Evolutionary conservation across 1,140 invertebrate genomes (phyloP).

Genomic region (Telenomus remus): DNA sequence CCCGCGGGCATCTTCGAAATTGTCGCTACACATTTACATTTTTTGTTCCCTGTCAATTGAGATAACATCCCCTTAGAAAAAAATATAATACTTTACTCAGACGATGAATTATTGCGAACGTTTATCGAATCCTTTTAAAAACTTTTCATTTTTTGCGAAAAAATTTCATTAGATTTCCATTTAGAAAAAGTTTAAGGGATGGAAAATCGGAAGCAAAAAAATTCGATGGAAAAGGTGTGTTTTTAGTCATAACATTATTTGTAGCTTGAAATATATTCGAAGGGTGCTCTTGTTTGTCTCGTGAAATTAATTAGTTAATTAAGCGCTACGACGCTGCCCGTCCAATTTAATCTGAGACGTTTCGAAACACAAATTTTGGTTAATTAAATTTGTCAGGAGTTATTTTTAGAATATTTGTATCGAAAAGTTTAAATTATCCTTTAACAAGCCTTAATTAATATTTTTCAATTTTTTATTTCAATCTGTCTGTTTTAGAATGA

Average conservation of each 20-base stretch:
- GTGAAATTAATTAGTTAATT: slow-evolving; percentile 75
- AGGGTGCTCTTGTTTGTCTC: slow-evolving; percentile 60
- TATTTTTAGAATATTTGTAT: background rate
- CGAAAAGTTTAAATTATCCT: too few species aligned
- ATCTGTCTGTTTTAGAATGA: too few species aligned
- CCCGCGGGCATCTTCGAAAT: slow-evolving; percentile 37
- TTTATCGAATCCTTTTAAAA: background rate
- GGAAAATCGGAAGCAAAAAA: slow-evolving; percentile 12
- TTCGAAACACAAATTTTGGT: slow-evolving; percentile 31
- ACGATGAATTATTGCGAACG: slow-evolving; percentile 2
- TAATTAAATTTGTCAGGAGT: slow-evolving; percentile 13
- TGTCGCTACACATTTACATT: slow-evolving; percentile 37
- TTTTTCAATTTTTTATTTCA: too few species aligned
- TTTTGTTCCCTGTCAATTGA: slow-evolving; percentile 28
- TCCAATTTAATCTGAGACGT: slow-evolving; percentile 73
- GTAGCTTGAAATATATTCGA: slow-evolving; percentile 29
- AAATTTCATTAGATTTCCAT: too few species aligned
- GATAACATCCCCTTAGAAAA: slow-evolving; percentile 3
- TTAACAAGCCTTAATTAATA: too few species aligned
- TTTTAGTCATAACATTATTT: too few species aligned
- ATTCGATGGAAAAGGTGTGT: too few species aligned
- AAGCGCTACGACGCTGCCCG: slow-evolving; percentile 66
- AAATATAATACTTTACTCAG: slow-evolving; percentile 9
- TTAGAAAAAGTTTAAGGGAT: too few species aligned
- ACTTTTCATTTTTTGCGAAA: background rate